These are phyloP conservation scores for Anolis sagrei DNA, from an alignment of 2,113 vertebrate genomes.

Conservation along the genomic window DNA sequence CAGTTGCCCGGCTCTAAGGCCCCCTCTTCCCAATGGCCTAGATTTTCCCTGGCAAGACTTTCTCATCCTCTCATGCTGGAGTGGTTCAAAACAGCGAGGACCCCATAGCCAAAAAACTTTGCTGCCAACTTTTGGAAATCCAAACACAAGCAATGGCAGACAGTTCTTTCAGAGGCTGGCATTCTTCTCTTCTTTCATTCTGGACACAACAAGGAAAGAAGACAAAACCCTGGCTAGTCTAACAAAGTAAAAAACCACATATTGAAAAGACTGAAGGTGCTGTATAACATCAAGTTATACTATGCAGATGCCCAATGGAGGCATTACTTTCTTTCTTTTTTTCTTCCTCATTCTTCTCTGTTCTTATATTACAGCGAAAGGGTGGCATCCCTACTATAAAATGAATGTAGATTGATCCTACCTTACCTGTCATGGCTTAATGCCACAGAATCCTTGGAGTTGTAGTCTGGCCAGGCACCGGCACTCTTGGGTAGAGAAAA, in stretches of 20 bases:
- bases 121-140: background rate
- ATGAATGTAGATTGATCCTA: too few relatives aligned
- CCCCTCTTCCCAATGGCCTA: background rate
- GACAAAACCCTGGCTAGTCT: background rate
- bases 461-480: too few relatives aligned
- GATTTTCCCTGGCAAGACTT: background rate
- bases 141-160: background rate
- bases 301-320: background rate
- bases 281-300: background rate
- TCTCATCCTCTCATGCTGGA: background rate
- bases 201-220: too few relatives aligned
- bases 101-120: background rate
- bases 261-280: background rate
- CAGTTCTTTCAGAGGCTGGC: too few relatives aligned
- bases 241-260: background rate
- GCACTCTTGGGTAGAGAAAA: too few relatives aligned
- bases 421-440: too few relatives aligned
- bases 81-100: background rate
- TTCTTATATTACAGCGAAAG: too few relatives aligned
- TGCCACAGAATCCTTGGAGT: too few relatives aligned
- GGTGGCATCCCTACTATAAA: too few relatives aligned
- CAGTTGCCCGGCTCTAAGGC: background rate
- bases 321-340: background rate
- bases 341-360: too few relatives aligned
- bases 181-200: background rate